Base-by-base conservation (phyloP, 2,888 invertebrate species). In the Acleris emargana region DNA sequence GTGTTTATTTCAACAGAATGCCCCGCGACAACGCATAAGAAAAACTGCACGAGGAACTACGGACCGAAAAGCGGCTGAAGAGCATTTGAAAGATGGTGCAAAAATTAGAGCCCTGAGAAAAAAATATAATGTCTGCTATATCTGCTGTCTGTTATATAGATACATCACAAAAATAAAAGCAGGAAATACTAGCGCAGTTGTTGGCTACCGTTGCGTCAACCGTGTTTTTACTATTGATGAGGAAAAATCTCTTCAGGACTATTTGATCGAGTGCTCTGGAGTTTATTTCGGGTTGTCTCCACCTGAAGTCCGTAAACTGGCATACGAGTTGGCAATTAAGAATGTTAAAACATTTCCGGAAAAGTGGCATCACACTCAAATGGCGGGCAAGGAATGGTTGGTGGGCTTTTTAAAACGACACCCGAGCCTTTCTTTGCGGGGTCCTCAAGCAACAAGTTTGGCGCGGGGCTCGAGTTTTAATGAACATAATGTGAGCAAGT, bases 111-210 rank as follows among this genome's bases (percentile, higher is more conserved):
- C 22, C 42, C 55, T 70, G 57, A 67, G 68, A 67, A 68, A 60
- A 70, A 71, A 71, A 64, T 68, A 66, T 53, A 59, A 67, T 64
- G 70, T 70, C 66, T 67, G 68, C 58, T 67, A 62, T 64, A 68
- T 64, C 50, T n/a, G n/a, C n/a, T n/a, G n/a, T n/a, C 68, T 64
- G 58, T 68, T 70, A 55, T 45, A 68, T 45, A 67, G 71, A 67
- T 69, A 43, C 61, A 64, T 71, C 67, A 68, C 53, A 62, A 71
- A 69, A 69, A 22, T 68, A n/a, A n/a, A n/a, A n/a, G n/a, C n/a
- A n/a, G n/a, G n/a, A n/a, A n/a, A n/a, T n/a, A n/a, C n/a, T n/a
- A n/a, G n/a, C n/a, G n/a, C n/a, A n/a, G n/a, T n/a, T n/a, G n/a
- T n/a, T n/a, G n/a, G n/a, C n/a, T n/a, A n/a, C n/a, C n/a, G n/a